Percentiles rank a stretch among this genome's conserved stretches.
Conservation (phyloP, 2,888 invertebrate species). For the Caenorhabditis sulstoni region DNA sequence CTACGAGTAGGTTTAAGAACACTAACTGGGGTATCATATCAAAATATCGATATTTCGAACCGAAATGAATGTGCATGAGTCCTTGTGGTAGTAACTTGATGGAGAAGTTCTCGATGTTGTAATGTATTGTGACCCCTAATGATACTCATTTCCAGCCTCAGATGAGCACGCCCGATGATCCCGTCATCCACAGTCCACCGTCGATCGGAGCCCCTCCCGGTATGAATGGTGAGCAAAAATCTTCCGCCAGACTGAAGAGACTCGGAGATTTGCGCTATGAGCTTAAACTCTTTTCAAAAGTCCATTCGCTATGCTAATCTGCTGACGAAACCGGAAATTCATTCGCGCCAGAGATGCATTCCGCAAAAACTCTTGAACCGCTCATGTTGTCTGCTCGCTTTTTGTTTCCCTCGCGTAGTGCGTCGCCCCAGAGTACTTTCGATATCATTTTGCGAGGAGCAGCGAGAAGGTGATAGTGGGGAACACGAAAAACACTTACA, state of each 20-base stretch:
- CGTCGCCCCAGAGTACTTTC: constrained; percentile 21
- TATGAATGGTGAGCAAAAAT: constrained; percentile 45
- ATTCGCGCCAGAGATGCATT: too few relatives aligned
- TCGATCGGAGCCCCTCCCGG: constrained; percentile 65
- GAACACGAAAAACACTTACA: constrained; percentile 44
- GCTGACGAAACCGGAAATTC: too few relatives aligned
- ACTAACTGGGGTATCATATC: not conserved
- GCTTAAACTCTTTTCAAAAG: too few relatives aligned
- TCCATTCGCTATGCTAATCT: too few relatives aligned
- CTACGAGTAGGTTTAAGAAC: constrained; percentile 20
- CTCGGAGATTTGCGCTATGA: too few relatives aligned
- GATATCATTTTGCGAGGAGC: constrained; percentile 8
- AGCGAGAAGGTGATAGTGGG: constrained; percentile 38
- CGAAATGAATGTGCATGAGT: constrained; percentile 20
- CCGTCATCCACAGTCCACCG: constrained; percentile 77
- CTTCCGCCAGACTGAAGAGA: too few relatives aligned
- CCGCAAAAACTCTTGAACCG: not conserved
- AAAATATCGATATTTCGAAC: not conserved
- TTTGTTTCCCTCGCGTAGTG: constrained; percentile 4
- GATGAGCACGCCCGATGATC: constrained; percentile 78
- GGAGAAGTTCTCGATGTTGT: constrained; percentile 18
- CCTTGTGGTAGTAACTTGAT: constrained; percentile 24
- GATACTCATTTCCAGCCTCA: constrained; percentile 71
- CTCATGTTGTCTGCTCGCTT: not conserved
- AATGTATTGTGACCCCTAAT: constrained; percentile 6